These are phyloP conservation scores for Myoxocephalus aenaeus DNA, from an alignment of 2,797 vertebrate species.

Conservation along the genomic window DNA sequence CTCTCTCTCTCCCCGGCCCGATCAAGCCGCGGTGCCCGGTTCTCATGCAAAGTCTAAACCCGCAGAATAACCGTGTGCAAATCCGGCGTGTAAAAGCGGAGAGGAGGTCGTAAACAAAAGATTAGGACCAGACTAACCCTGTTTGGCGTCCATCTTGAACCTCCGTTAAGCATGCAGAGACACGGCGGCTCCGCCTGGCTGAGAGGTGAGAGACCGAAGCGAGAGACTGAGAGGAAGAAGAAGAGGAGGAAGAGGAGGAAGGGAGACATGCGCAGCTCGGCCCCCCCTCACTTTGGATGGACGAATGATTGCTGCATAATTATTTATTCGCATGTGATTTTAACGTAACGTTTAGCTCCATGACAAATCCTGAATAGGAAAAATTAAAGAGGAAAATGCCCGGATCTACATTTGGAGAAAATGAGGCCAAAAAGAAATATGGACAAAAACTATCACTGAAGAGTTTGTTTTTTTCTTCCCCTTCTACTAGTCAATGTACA, in stretches of 20 bases:
- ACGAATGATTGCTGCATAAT: neutral
- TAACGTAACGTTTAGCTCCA: neutral
- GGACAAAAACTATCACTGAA: neutral
- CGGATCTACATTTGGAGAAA: neutral
- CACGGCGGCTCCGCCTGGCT: conserved; percentile 61
- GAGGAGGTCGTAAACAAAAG: conserved; percentile 30
- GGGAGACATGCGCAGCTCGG: conserved; percentile 58
- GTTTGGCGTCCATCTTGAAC: conserved; percentile 92
- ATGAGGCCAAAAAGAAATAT: neutral
- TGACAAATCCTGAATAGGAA: neutral
- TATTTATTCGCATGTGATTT: neutral
- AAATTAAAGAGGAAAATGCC: neutral
- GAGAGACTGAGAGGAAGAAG: conserved; percentile 5
- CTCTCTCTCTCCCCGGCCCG: neutral
- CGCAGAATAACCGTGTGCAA: neutral
- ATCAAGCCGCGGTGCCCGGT: neutral
- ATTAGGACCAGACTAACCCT: conserved; percentile 84
- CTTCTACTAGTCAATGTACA: neutral
- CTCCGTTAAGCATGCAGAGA: conserved; percentile 71
- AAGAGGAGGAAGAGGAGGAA: neutral
- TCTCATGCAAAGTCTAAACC: neutral
- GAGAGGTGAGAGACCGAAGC: conserved; percentile 15
- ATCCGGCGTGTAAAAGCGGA: neutral
- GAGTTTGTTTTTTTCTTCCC: too few relatives aligned
- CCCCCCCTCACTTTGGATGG: neutral